Base-by-base conservation (phyloP, 2,113 vertebrate genomes). In the Pardalotus punctatus region DNA sequence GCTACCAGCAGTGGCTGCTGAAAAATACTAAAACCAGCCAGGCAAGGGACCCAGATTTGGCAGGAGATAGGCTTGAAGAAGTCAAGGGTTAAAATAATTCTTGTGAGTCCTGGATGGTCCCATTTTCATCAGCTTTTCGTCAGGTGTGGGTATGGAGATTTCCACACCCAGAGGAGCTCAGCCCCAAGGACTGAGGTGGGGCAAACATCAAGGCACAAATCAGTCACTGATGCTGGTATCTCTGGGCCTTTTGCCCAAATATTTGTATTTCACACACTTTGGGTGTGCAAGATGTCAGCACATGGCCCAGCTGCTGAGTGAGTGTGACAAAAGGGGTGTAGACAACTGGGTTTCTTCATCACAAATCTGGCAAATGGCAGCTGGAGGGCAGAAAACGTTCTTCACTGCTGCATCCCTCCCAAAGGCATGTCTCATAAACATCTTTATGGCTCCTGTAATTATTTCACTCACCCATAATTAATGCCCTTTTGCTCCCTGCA, bases 201-300 rank as follows among this genome's bases (percentile, higher is more conserved):
- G 9, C 35, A 92, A 36, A 73, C 25, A 60, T 3, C 4, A 65
- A 61, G 16, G 17, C 24, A 65, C 16, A 60, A 61, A 61, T 40
- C 2, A 74, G 56, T 19, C 78, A 62, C 6, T 5, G 2, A 21
- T 38, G 62, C 16, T 64, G 53, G 29, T 12, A 60, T 24, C 35
- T 56, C 67, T 35, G 60, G 14, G 27, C 8, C 15, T 84, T 94
- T 58, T 82, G 22, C 56, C 47, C 42, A 13, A 80, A 54, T 70
- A 22, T 62, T 88, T 84, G 12, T 54, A 35, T 87, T 74, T 81
- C 51, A 36, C 23, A 11, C 18, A 16, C 11, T 53, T 43, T 53
- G n/a, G 9, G 16, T 13, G 5, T 29, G 10, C 28, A 60, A 65
- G 23, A 57, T 5, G 45, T 70, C 7, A 0, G 10, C 2, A 2